Percentiles rank a stretch among this genome's conserved stretches.
Conservation (phyloP, 1,140 invertebrate species). For the Cyclina sinensis region DNA sequence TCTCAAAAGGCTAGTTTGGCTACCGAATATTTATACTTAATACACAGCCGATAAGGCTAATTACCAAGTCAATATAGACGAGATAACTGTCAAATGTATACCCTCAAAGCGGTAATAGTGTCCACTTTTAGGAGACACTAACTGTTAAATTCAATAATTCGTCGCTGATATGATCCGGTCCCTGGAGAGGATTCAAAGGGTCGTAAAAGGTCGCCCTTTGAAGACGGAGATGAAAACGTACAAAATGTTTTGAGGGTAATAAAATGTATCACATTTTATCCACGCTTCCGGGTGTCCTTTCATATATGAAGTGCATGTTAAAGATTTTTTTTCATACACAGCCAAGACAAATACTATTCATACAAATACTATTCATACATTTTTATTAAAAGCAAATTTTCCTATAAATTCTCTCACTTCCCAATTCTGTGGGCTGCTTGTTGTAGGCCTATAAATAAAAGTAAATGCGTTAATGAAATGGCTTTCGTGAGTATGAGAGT, state of each 20-base stretch:
- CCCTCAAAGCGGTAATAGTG: neutral
- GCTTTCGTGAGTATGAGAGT: too few relatives aligned
- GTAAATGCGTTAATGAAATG: too few relatives aligned
- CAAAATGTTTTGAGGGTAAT: neutral
- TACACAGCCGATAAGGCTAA: conserved; percentile 33
- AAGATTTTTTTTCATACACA: too few relatives aligned
- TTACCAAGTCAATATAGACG: conserved; percentile 1
- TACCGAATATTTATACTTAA: neutral
- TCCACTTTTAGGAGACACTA: neutral
- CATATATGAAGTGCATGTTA: neutral
- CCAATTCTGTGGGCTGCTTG: too few relatives aligned
- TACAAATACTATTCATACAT: too few relatives aligned
- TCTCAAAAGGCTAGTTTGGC: conserved; percentile 22
- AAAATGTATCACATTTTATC: neutral
- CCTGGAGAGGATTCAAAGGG: neutral
- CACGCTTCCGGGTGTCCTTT: neutral
- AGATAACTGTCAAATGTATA: conserved; percentile 14
- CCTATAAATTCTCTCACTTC: too few relatives aligned
- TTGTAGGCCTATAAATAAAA: too few relatives aligned
- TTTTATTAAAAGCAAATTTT: too few relatives aligned
- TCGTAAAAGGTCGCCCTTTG: neutral
- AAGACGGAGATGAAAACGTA: neutral
- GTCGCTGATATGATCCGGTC: neutral
- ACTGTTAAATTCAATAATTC: neutral
- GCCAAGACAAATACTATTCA: too few relatives aligned